Conservation (phyloP, 2,113 vertebrate species). For the Picathartes gymnocephalus region DNA sequence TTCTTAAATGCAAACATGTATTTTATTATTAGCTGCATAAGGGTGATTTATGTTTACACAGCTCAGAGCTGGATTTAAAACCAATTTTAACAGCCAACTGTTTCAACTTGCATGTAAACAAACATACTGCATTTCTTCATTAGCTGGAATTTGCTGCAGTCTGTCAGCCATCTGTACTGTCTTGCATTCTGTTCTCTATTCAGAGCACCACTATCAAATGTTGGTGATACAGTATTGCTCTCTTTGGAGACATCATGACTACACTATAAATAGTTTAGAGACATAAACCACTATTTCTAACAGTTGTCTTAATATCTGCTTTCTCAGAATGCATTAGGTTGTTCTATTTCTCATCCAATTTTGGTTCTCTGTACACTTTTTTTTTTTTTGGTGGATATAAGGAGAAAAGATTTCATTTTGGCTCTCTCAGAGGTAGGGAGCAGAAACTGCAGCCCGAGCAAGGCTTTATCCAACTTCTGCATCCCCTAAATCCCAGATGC, state of each 20-base stretch:
- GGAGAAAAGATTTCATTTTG: neutral
- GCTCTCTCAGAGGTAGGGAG: neutral
- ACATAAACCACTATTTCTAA: constrained; percentile 42
- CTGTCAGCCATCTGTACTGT: constrained; percentile 66
- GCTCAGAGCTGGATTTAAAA: constrained; percentile 54
- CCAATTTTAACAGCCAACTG: constrained; percentile 46
- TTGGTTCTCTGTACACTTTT: neutral
- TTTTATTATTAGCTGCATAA: constrained; percentile 45
- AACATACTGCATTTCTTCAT: constrained; percentile 66
- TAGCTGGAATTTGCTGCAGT: constrained; percentile 68
- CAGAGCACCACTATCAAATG: constrained; percentile 53
- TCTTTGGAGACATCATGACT: constrained; percentile 56
- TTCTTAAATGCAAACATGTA: neutral
- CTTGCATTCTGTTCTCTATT: constrained; percentile 52
- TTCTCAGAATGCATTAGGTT: constrained; percentile 29
- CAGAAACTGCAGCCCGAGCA: constrained; percentile 10
- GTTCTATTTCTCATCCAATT: neutral
- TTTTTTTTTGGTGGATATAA: neutral
- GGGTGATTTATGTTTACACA: constrained; percentile 59
- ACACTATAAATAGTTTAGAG: constrained; percentile 50
- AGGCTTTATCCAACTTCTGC: neutral
- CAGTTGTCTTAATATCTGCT: constrained; percentile 48
- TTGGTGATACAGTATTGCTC: constrained; percentile 55
- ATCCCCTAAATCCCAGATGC: neutral
- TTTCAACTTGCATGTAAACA: constrained; percentile 54